Evolutionary conservation across 1,140 invertebrate species (phyloP).

Genomic region (Marisa cornuarietis): DNA sequence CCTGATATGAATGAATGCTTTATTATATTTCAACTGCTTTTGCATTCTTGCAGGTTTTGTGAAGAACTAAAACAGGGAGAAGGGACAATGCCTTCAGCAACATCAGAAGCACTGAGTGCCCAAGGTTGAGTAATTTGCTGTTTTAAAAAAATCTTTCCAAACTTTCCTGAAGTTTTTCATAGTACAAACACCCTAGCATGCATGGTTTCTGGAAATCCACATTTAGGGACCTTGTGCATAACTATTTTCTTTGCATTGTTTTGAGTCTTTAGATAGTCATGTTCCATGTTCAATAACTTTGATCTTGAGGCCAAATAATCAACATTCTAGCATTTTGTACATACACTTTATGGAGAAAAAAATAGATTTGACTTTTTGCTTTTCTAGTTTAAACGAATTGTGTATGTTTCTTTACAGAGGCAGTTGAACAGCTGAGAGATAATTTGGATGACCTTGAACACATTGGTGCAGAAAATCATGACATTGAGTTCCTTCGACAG

Average conservation of each 20-base stretch:
- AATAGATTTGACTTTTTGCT: too few species aligned
- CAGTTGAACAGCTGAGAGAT: conserved; percentile 40
- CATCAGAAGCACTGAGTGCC: conserved; percentile 1
- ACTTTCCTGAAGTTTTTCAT: not conserved
- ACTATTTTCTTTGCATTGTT: too few species aligned
- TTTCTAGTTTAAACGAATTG: not conserved
- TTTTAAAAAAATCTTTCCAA: not conserved
- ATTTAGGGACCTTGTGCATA: too few species aligned
- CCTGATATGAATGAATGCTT: not conserved
- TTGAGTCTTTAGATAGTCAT: too few species aligned
- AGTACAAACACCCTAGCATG: not conserved
- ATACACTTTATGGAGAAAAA: too few species aligned
- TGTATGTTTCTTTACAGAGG: conserved; percentile 36
- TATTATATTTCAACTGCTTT: not conserved
- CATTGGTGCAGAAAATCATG: conserved; percentile 39
- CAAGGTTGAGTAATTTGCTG: not conserved
- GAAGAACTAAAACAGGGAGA: not conserved
- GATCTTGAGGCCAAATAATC: too few species aligned
- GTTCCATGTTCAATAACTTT: too few species aligned
- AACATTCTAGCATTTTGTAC: too few species aligned
- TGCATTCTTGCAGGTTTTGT: not conserved
- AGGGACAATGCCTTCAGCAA: conserved; percentile 4
- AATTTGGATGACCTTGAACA: conserved; percentile 46
- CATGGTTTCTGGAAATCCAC: not conserved
- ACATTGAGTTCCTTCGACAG: conserved; percentile 50